Base-by-base conservation (phyloP, 37 sponge, comb jelly and placozoan species). In the Spongilla lacustris region DNA sequence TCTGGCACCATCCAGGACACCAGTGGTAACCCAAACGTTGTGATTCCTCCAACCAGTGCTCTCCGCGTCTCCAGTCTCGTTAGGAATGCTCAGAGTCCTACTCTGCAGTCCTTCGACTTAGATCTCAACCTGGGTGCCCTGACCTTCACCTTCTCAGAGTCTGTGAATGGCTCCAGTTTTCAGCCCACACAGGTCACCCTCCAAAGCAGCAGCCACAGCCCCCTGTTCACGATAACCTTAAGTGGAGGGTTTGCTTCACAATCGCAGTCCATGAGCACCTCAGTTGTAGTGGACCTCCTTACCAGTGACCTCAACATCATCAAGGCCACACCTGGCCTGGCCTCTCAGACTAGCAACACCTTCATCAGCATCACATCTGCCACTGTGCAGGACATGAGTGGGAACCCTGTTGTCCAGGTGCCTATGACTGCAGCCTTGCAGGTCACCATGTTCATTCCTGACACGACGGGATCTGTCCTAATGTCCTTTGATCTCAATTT, bases 101-200 rank as follows among this genome's bases (percentile, higher is more conserved):
- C 83, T 0, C 73, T 95, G 30, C 36, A 50, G 13, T 21, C 34
- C 2, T 90, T 90, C 67, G 91, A 90, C 38, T 73, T 95, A n/a
- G 91, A 95, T 74, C 34, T 95, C 21, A 78, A 95, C 76, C 22
- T 66, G 46, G 92, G 91, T 69, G 26, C 78, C 22, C 50, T 95
- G 5, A 88, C 91, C 19, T 72, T 95, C 26, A 58, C 70, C 4
- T 95, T 95, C 81, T 92, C 93, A 2, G 96, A 95, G 48, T 84
- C 93, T 27, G 91, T 95, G 68, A 92, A 92, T 84, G 66, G 81
- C 1, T 76, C 96, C 13, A 89, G 84, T 38, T 90, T 95, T 72
- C 71, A 83, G 49, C 71, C 82, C 12, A 77, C 83, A 0, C 90
- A 90, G 76, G 70, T 92, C 8, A 87, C 90, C 0, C 19, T 95